Percentiles rank a stretch among this genome's conserved stretches.
These are phyloP conservation scores for Trematomus bernacchii DNA, from an alignment of 2,797 vertebrate genomes.

Conservation along the genomic window DNA sequence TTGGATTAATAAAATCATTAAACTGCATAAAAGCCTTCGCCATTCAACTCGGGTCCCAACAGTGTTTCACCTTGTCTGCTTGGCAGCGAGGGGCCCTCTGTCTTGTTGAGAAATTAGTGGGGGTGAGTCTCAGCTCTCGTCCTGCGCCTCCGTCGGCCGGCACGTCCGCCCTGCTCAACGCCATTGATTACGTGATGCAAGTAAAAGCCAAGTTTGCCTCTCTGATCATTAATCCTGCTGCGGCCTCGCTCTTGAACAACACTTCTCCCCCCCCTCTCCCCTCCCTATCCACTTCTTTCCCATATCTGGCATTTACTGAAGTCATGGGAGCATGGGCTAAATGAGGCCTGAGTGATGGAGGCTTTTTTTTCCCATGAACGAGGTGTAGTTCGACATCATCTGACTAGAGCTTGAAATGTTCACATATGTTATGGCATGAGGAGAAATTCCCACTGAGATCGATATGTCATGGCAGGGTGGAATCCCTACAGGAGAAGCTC, in stretches of 20 bases:
- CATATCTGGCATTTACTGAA: conserved; percentile 59
- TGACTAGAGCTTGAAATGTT: conserved; percentile 16
- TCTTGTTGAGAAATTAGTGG: conserved; percentile 82
- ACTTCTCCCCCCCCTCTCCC: neutral
- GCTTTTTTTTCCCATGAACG: conserved; percentile 40
- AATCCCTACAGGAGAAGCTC: conserved; percentile 7
- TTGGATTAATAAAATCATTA: conserved; percentile 81
- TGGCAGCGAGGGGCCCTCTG: conserved; percentile 71
- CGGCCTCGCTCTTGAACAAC: conserved; percentile 61
- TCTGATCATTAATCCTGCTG: conserved; percentile 78
- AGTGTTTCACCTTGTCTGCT: conserved; percentile 82
- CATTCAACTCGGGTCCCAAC: conserved; percentile 69
- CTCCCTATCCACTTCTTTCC: conserved; percentile 12
- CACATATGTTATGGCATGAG: conserved; percentile 15
- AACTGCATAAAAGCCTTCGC: conserved; percentile 77
- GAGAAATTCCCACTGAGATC: conserved; percentile 47
- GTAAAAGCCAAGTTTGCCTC: conserved; percentile 73
- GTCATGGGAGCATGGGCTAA: conserved; percentile 45
- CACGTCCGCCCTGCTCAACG: conserved; percentile 68
- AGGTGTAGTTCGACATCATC: conserved; percentile 29
- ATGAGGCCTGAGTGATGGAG: conserved; percentile 66
- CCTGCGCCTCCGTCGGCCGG: conserved; percentile 48
- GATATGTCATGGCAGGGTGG: conserved; percentile 19
- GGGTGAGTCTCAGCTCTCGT: conserved; percentile 61
- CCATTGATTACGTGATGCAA: conserved; percentile 83